Percentiles rank a stretch among this genome's conserved stretches.
Evolutionary conservation across 2,888 invertebrate species (phyloP).

Genomic region (Arrhopalites spinosus): DNA sequence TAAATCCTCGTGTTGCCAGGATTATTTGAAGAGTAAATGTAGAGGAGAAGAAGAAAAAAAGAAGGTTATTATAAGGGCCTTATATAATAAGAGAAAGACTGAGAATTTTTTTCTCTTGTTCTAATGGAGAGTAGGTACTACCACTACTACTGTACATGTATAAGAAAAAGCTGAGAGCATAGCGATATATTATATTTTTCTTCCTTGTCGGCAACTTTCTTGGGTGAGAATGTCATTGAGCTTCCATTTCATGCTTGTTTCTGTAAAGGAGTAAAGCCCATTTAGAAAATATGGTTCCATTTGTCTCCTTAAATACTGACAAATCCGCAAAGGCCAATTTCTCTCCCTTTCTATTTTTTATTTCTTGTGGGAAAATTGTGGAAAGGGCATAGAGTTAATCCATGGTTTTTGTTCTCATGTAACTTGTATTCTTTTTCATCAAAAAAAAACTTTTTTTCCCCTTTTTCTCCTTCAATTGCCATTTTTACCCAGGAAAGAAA

Average conservation of each 20-base stretch:
- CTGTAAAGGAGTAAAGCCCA: constrained; percentile 26
- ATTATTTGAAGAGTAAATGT: no score
- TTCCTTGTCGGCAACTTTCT: neutral
- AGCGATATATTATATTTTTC: constrained; percentile 10
- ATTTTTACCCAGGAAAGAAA: neutral
- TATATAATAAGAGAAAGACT: no score
- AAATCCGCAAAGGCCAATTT: constrained; percentile 26
- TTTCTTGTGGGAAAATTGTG: neutral
- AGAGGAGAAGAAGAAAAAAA: no score
- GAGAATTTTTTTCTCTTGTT: no score
- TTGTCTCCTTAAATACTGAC: constrained; percentile 30
- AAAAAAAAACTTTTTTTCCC: constrained; percentile 21
- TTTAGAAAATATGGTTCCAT: constrained; percentile 21
- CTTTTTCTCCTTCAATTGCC: constrained; percentile 15
- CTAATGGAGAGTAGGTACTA: no score
- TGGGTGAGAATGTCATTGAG: constrained; percentile 25
- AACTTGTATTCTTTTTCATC: constrained; percentile 11
- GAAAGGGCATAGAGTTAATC: constrained; percentile 17
- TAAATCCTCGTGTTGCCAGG: no score
- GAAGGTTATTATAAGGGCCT: no score
- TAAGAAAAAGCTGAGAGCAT: constrained; percentile 14
- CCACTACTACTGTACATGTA: no score
- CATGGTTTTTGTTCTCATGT: constrained; percentile 3
- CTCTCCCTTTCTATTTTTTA: neutral
- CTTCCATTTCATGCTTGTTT: neutral